Evolutionary conservation across 2,797 vertebrate genomes (phyloP).

Genomic region (Rhinichthys osculus): DNA sequence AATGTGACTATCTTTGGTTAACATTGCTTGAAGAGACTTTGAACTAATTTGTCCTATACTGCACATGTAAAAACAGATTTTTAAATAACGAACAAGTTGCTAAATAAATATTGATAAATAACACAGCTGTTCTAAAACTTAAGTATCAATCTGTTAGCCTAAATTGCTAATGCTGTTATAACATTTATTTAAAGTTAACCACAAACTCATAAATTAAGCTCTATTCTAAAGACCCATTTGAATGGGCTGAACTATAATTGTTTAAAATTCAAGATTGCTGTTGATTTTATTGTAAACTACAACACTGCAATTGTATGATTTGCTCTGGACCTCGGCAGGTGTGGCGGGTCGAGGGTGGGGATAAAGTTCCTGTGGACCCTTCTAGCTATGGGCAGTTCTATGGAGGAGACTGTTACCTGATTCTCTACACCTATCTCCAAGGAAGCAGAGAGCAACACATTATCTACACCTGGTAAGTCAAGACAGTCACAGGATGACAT

Average conservation of each 20-base stretch:
- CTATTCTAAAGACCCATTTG: not conserved
- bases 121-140: not conserved
- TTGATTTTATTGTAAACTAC: not conserved
- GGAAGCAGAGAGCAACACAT: conserved; percentile 69
- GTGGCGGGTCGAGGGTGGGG: conserved; percentile 77
- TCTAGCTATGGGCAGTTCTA: conserved; percentile 77
- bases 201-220: not conserved
- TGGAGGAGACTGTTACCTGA: conserved; percentile 83
- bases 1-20: not conserved
- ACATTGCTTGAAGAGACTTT: not conserved
- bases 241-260: not conserved
- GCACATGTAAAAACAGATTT: not conserved
- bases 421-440: conserved; percentile 75
- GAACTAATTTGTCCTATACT: not conserved
- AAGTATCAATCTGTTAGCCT: not conserved
- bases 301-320: not conserved
- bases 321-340: conserved; percentile 67
- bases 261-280: not conserved
- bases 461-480: conserved; percentile 80
- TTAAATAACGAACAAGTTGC: not conserved
- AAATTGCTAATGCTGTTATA: not conserved
- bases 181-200: not conserved
- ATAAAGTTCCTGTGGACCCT: conserved; percentile 69
- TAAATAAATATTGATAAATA: not conserved
- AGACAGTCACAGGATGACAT: conserved; percentile 1